Evolutionary conservation across 1,140 invertebrate genomes (phyloP), one percentile per base, ranked within the genome.

Genomic region (Drosophila bocki): DNA sequence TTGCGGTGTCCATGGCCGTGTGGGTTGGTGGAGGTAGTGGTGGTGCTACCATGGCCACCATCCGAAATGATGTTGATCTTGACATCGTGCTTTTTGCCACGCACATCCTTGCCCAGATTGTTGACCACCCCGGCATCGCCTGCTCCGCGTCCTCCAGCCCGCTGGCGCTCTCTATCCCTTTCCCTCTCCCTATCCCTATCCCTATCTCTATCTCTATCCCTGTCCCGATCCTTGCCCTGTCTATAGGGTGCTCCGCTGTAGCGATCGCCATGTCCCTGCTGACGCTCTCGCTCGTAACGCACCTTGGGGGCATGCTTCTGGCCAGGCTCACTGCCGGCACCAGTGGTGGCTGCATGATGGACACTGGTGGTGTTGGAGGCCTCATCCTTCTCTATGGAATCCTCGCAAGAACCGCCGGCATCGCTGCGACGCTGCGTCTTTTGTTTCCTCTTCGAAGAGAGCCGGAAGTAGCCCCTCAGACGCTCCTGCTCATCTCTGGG

Each of bases 401-500:
- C 78, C 50, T 83, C 90, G 3, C 79, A 44, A 22, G 62, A 47
- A 3, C 32, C 62, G 8, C 63, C 68, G 7, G 53, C 82, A 45
- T 83, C 75, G 29, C 83, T 87, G 57, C 83, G 85, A 1, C 82
- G 74, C 51, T 90, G 82, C 0, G 68, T 32, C 51, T 88, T 91
- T 7, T 60, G 26, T 45, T 88, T 83, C 33, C 83, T 68, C 45
- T 91, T 92, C 5, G 90, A 71, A 0, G 92, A 93, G 37, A 95
- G 94, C 3, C 94, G 94, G 71, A 95, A 95, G 80, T 95, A 95
- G 39, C 95, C 94, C n/a, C 93, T 93, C 0, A 96, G 88, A 37
- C 95, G 93, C 81, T 95, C 95, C 78, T 95, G 95, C 19, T 95
- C 94, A 6, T 93, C 91, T 59, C 94, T 95, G 91, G 0, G 22